phyloP scores from a whole-genome alignment of 2,888 invertebrate species.

The Cataglyphis altisquamis region DNA sequence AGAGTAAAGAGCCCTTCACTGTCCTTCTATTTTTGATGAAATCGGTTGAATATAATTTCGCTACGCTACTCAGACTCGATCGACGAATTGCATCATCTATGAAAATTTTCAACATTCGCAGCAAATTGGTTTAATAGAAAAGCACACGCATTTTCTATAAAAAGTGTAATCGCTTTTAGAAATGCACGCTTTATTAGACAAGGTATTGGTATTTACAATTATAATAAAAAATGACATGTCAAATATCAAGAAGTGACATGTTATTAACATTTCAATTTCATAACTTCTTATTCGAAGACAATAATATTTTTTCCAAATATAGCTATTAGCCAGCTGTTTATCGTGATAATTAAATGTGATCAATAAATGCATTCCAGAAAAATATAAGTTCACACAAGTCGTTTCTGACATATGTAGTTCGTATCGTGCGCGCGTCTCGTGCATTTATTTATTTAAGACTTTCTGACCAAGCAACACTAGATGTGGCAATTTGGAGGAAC shows the following conservation, averaged over 20 bases:
- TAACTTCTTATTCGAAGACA: no score
- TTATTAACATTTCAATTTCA: background rate
- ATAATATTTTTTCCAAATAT: background rate
- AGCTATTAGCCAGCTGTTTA: background rate
- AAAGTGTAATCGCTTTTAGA: background rate
- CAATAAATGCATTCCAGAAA: background rate
- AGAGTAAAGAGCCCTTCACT: constrained; percentile 21
- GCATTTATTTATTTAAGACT: constrained; percentile 32
- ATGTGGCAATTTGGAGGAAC: constrained; percentile 2
- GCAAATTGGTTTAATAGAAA: background rate
- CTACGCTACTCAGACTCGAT: background rate
- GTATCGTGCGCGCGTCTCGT: background rate
- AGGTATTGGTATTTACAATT: background rate
- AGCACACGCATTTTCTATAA: background rate
- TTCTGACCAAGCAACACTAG: background rate
- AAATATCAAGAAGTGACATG: background rate
- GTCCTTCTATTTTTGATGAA: constrained; percentile 37
- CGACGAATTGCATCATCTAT: background rate
- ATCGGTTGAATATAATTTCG: constrained; percentile 16
- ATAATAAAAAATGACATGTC: background rate
- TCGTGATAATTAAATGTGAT: background rate
- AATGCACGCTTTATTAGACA: background rate
- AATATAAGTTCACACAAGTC: background rate
- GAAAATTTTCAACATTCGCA: background rate
- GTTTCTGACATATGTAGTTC: background rate